Evolutionary conservation across 2,113 vertebrate genomes (phyloP), one percentile per base, ranked within the genome.

Genomic region (Phylloscopus trochilus): DNA sequence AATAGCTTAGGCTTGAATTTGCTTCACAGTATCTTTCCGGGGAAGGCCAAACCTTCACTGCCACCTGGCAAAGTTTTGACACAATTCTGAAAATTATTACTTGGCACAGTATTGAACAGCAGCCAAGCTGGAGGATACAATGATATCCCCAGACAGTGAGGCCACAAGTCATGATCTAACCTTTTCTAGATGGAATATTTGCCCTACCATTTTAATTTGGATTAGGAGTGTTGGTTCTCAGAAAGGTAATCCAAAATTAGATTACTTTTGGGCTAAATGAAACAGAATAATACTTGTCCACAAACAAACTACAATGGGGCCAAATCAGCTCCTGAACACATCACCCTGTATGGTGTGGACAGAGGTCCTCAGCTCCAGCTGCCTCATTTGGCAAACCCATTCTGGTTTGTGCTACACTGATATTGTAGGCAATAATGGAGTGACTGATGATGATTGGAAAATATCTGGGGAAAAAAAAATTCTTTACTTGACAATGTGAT

Each of bases 281-380:
- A 77, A 59, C 10, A 67, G 37, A 43, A 39, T 35, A 68, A 76
- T 21, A n/a, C 1, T 47, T 44, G 17, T 62, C 49, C 22, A 69
- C 6, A 64, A 22, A 3, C 4, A 62, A 44, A 20, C 10, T 51
- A 33, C 6, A 75, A 2, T 3, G 16, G 39, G 21, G 22, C 14
- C 23, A 87, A 43, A 84, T 11, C 47, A 74, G 14, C 11, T 66
- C 41, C 24, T 52, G n/a, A 47, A 26, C 9, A 41, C 7, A 17
- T 16, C 4, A 8, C 2, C 3, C 3, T 9, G 2, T 8, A 10
- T 0, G 2, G 14, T 24, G 5, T 72, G 33, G 30, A 33, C 6
- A 3, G 13, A 64, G 30, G n/a, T 74, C 22, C 37, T 86, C 49
- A 64, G 47, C 35, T 41, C 5, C 12, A 67, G 24, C 41, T 68